phyloP scores from a whole-genome alignment of 2,113 vertebrate species.

The Geococcyx californianus region DNA sequence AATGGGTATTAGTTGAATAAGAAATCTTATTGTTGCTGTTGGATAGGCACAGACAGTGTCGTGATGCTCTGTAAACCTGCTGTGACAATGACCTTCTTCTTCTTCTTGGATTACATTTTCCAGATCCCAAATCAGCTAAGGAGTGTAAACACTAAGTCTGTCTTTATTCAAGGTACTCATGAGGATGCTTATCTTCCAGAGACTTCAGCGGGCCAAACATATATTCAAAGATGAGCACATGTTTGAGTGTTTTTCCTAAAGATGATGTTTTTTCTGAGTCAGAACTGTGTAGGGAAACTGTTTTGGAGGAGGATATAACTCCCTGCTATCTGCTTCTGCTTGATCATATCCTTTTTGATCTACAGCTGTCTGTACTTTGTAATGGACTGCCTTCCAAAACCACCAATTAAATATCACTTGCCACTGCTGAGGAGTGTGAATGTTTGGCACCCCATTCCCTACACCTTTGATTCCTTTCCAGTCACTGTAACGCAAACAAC shows the following conservation, averaged over 20 bases:
- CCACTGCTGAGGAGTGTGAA: rapidly evolving
- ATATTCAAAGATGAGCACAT: rapidly evolving
- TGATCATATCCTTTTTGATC: neutral
- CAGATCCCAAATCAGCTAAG: neutral
- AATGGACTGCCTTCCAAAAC: neutral
- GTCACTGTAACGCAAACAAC: neutral
- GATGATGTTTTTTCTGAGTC: neutral
- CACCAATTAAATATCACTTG: rapidly evolving
- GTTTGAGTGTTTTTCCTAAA: neutral
- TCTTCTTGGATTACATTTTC: neutral
- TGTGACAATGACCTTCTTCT: neutral
- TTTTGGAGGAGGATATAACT: neutral
- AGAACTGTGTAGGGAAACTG: neutral
- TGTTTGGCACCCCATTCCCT: neutral
- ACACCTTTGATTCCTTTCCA: neutral
- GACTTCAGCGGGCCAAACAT: rapidly evolving
- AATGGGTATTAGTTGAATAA: neutral
- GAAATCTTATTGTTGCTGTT: neutral
- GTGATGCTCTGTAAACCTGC: neutral
- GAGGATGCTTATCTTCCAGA: neutral
- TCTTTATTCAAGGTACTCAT: neutral
- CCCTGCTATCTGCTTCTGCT: neutral
- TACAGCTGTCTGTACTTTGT: neutral
- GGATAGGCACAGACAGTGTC: neutral
- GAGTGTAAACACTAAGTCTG: neutral